A percentile compares a stretch with the other conserved stretches of the same genome.
These are phyloP conservation scores for Metallyticus violacea DNA, from an alignment of 2,888 invertebrate species.

Conservation along the genomic window DNA sequence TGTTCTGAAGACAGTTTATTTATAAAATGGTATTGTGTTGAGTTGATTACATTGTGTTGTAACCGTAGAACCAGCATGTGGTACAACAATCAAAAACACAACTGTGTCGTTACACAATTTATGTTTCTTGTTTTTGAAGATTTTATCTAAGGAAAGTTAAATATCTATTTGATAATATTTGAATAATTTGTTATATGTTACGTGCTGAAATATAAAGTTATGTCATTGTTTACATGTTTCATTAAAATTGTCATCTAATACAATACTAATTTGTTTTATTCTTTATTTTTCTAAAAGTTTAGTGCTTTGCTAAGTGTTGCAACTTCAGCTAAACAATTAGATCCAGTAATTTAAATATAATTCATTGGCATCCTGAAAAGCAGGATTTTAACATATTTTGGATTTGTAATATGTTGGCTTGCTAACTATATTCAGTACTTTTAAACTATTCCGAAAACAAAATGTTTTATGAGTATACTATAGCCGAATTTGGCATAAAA, in stretches of 20 bases:
- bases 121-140: neutral
- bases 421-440: too few relatives aligned
- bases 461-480: too few relatives aligned
- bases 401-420: too few relatives aligned
- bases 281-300: neutral
- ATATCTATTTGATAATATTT: neutral
- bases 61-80: neutral
- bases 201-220: neutral
- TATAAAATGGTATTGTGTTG: neutral
- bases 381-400: neutral
- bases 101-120: neutral
- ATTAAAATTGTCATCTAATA: neutral
- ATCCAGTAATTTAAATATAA: neutral
- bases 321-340: neutral
- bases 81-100: neutral
- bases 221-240: neutral
- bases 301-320: neutral
- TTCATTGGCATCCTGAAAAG: neutral
- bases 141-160: neutral
- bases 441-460: too few relatives aligned
- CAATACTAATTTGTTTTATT: neutral
- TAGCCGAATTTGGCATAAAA: too few relatives aligned
- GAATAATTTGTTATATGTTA: neutral
- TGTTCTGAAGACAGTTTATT: too few relatives aligned
- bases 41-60: neutral